Evolutionary conservation across 2,113 vertebrate genomes (phyloP).

Genomic region (Alexandromys fortis): DNA sequence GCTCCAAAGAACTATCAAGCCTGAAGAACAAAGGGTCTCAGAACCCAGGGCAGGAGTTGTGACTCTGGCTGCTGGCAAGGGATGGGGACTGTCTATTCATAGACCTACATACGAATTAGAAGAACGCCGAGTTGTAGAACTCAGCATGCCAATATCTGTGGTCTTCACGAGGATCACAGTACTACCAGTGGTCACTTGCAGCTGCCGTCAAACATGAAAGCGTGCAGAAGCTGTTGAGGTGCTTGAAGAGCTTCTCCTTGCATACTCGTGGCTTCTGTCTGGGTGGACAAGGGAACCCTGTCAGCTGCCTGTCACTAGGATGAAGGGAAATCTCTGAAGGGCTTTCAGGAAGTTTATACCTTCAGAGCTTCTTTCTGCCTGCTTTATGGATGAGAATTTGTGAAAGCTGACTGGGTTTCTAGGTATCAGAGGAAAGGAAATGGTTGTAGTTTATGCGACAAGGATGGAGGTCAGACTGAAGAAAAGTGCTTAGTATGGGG

Average conservation of each 20-base stretch:
- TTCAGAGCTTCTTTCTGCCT: neutral
- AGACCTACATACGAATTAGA: neutral
- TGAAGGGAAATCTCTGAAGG: neutral
- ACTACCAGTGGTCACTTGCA: neutral
- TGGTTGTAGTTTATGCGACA: neutral
- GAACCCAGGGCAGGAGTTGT: neutral
- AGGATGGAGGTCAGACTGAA: neutral
- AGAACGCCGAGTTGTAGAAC: too few relatives aligned
- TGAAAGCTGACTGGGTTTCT: too few relatives aligned
- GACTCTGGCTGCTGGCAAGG: neutral
- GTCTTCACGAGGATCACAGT: too few relatives aligned
- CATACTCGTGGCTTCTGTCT: neutral
- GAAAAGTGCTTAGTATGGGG: rapidly evolving
- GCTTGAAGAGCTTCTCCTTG: neutral
- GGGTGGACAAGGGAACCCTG: too few relatives aligned
- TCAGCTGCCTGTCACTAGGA: neutral
- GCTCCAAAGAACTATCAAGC: neutral
- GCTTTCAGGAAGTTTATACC: neutral
- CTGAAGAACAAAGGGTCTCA: neutral
- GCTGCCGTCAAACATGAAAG: too few relatives aligned
- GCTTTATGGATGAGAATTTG: neutral
- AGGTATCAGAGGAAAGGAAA: neutral
- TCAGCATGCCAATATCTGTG: neutral
- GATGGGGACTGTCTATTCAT: neutral
- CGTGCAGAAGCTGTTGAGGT: neutral